A percentile compares a stretch with the other conserved stretches of the same genome.
These are phyloP conservation scores for Guaruba guarouba DNA, from an alignment of 2,113 vertebrate species.

Conservation along the genomic window DNA sequence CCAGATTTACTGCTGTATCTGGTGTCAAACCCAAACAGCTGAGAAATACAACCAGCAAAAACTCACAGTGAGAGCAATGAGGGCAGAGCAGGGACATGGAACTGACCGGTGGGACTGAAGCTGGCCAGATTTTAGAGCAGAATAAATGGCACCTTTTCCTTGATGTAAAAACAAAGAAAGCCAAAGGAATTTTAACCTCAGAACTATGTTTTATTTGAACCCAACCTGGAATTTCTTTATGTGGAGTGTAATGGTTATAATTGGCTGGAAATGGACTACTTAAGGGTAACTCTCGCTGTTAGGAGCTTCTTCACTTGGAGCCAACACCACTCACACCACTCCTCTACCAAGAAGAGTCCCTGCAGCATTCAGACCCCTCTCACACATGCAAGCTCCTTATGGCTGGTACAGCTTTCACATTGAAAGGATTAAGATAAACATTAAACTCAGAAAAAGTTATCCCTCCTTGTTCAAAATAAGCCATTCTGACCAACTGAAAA, in stretches of 20 bases:
- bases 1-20: neutral
- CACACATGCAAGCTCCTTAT: neutral
- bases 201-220: neutral
- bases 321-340: rapidly evolving
- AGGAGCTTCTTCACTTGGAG: neutral
- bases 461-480: neutral
- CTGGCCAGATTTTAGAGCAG: neutral
- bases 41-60: neutral
- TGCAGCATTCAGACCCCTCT: neutral
- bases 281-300: neutral
- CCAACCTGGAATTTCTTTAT: neutral
- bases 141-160: neutral
- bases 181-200: neutral
- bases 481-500: neutral
- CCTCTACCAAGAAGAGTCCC: neutral
- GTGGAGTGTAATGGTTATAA: neutral
- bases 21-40: neutral
- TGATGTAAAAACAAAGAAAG: neutral
- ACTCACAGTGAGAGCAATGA: neutral
- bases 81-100: neutral
- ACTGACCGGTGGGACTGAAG: neutral
- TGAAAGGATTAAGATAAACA: neutral
- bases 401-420: neutral
- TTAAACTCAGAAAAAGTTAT: neutral
- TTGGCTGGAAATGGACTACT: neutral